Conservation (phyloP, 2,797 vertebrate species). For the Chloroceryle amazona region DNA sequence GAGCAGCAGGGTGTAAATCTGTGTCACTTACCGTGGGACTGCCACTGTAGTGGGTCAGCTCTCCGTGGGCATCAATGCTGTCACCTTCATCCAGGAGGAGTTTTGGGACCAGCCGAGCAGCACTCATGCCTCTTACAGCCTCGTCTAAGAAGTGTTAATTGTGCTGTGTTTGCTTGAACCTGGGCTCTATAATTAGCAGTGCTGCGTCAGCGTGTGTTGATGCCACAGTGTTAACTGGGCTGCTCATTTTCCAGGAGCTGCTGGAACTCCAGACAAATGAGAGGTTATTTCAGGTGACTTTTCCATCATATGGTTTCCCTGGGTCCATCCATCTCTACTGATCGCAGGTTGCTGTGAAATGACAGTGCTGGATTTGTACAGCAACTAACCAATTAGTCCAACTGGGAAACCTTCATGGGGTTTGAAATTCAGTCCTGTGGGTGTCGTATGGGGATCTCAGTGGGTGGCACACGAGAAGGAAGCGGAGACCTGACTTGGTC, state of each 20-base stretch:
- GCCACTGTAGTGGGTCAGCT: fast-evolving
- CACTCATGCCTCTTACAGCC: neutral
- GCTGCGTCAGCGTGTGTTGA: neutral
- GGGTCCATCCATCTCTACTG: fast-evolving
- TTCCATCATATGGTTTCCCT: neutral
- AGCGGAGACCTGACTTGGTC: neutral
- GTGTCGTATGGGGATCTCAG: fast-evolving
- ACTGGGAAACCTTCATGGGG: neutral
- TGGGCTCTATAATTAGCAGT: neutral
- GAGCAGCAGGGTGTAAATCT: neutral
- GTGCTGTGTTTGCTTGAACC: neutral
- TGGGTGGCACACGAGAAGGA: neutral
- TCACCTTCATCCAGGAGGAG: neutral
- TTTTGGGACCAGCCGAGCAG: neutral
- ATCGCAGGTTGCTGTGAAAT: fast-evolving
- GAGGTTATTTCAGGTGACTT: constrained; percentile 24
- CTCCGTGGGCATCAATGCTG: neutral
- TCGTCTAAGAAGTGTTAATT: neutral
- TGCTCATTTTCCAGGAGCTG: constrained; percentile 19
- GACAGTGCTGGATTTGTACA: neutral
- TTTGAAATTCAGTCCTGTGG: neutral
- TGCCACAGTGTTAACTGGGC: fast-evolving
- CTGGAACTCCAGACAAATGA: neutral
- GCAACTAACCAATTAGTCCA: neutral
- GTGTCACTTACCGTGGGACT: fast-evolving